Evolutionary conservation across 2,797 vertebrate genomes (phyloP).

Genomic region (Lindbergichthys nudifrons): DNA sequence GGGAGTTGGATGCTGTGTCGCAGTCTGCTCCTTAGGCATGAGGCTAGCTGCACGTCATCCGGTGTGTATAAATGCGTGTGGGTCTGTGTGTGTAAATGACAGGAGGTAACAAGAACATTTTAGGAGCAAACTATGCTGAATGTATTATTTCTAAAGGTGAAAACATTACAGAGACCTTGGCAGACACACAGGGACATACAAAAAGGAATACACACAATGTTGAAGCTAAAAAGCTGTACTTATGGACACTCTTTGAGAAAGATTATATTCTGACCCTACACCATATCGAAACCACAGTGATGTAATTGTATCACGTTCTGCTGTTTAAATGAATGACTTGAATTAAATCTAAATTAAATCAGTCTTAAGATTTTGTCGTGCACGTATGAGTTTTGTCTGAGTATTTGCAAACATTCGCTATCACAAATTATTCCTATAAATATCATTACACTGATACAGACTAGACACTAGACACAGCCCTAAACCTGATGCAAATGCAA

Average conservation of each 20-base stretch:
- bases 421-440: neutral
- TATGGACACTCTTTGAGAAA: neutral
- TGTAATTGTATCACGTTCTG: neutral
- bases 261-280: neutral
- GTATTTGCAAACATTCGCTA: neutral
- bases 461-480: neutral
- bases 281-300: neutral
- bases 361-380: neutral
- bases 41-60: slow-evolving; percentile 59
- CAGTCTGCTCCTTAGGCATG: slow-evolving; percentile 68
- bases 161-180: neutral
- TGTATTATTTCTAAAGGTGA: neutral
- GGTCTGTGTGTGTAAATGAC: slow-evolving; percentile 18
- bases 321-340: neutral
- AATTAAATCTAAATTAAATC: neutral
- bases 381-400: neutral
- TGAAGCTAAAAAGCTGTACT: neutral
- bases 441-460: neutral
- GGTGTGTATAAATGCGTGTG: slow-evolving; percentile 10
- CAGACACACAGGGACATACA: neutral
- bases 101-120: neutral
- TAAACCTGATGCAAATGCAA: neutral
- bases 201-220: neutral
- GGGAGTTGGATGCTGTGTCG: slow-evolving; percentile 65
- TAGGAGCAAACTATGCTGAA: neutral